Base-by-base conservation (phyloP, 2,888 invertebrate species). In the Diaprepes abbreviatus region DNA sequence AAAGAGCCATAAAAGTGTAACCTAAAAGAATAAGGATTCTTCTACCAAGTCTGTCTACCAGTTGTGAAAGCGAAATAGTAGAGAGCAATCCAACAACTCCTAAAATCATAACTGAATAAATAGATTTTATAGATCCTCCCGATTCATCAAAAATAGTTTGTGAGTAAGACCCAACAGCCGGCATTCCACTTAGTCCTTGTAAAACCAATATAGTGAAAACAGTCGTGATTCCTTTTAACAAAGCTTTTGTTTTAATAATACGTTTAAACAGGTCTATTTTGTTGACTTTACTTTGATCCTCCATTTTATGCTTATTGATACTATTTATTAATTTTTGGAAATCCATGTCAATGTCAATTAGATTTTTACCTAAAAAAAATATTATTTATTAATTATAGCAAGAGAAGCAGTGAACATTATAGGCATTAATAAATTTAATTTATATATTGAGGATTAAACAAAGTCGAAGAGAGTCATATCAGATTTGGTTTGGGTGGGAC, bases 1-100 rank as follows among this genome's bases (percentile, higher is more conserved):
- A 91, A 0, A 90, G 74, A 16, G 88, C 85, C 79, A 90, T 90
- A 0, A 91, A 88, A 31, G 87, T 79, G 0, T 91, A 88, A 0
- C 94, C 94, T 19, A 89, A 81, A 1, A 93, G 81, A 0, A 95
- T 86, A 36, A 96, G 86, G 0, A 90, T 82, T 66, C 90, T 88
- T 31, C 95, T 85, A 0, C 95, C 95, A 40, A 92, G 87, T 57
- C 89, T 86, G 83, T 95, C 95, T 59, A 92, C 93, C 28, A 94
- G 87, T 16, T 91, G 77, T 0, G 93, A 92, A 0, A 92, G 91
- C 12, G 91, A 84, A 28, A 84, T 84, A 0, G 93, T 93, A 0
- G 92, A 90, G 0, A 87, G 76, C 16, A 93, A 85, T 85, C 94
- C 93, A 0, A 95, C 92, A 16, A 85, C 79, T 9, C 91, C 93